Evolutionary conservation across 2,888 invertebrate species (phyloP), one percentile per base, ranked within the genome.

Genomic region (Acronicta leporina): DNA sequence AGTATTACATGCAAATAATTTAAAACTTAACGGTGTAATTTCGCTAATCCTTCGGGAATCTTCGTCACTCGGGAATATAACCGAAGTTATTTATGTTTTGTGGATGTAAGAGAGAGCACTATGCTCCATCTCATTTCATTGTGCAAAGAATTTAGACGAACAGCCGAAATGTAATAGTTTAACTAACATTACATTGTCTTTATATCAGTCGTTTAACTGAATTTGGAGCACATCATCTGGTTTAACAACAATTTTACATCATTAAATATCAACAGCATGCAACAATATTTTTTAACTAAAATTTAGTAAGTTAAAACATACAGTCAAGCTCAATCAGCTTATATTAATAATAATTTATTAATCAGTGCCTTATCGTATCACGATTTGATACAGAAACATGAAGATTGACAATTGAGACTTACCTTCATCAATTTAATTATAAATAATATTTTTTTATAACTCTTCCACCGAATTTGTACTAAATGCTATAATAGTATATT

Each of bases 391-490:
- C 61, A 71, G 50, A 71, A 73, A 67, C 65, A 66, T 55, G 62
- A 52, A 72, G 60, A 72, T 69, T 68, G 47, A 61, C 73, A 76
- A 68, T 79, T 81, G 79, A 86, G 79, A 81, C 71, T 20, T 20
- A 20, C 71, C 79, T 63, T 73, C 57, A 55, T 74, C 65, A 73
- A 74, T 75, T 76, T 70, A 65, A 74, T 79, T 76, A 82, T 79
- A 85, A 83, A 83, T 83, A 83, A 80, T 83, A 75, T 73, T 77
- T 69, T 77, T 69, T 63, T 69, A 66, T 68, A 83, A 81, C 81
- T 86, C 91, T 89, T 91, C 88, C 90, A 92, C 91, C 91, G 86
- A 88, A 86, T 87, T 93, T 94, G 92, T 92, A 93, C 93, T 92
- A 93, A 92, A 89, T 85, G 83, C 92, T 92, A 87, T 82, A 63